phyloP scores from a whole-genome alignment of 1,140 invertebrate genomes.

The Ips typographus region DNA sequence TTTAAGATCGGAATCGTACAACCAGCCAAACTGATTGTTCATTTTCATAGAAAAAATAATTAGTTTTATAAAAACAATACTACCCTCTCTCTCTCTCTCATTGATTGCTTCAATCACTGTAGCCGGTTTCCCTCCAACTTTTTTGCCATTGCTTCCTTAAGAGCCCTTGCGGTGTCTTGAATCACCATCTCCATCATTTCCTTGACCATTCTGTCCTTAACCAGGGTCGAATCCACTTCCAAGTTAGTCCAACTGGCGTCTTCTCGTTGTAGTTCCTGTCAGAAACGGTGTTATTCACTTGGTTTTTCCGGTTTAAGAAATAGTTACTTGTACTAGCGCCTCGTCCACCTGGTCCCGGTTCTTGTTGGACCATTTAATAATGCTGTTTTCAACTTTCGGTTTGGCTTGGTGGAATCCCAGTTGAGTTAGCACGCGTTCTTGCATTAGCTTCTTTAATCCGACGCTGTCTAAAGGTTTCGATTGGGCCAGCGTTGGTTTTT shows the following conservation, averaged over 20 bases:
- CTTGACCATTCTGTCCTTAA: too few relatives aligned
- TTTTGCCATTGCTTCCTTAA: constrained; percentile 31
- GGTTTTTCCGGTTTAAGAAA: too few relatives aligned
- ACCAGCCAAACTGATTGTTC: too few relatives aligned
- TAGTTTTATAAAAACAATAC: too few relatives aligned
- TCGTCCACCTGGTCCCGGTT: constrained; percentile 73
- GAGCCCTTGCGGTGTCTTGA: constrained; percentile 59
- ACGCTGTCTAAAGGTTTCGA: constrained; percentile 52
- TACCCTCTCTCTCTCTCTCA: too few relatives aligned
- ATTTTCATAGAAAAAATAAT: too few relatives aligned
- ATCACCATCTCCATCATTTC: constrained; percentile 50
- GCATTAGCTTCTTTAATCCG: constrained; percentile 56
- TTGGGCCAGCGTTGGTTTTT: constrained; percentile 51
- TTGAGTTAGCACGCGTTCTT: constrained; percentile 57
- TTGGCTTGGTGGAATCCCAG: constrained; percentile 60
- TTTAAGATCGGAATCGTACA: too few relatives aligned
- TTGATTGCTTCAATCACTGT: too few relatives aligned
- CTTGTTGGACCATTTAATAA: constrained; percentile 68
- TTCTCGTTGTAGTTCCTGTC: too few relatives aligned
- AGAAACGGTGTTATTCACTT: too few relatives aligned
- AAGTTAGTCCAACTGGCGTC: too few relatives aligned
- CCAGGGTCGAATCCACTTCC: too few relatives aligned
- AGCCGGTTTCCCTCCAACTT: background rate
- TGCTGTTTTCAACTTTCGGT: constrained; percentile 58
- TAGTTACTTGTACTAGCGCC: constrained; percentile 58